Conservation (phyloP, 2,797 vertebrate genomes). For the Lerista edwardsae region DNA sequence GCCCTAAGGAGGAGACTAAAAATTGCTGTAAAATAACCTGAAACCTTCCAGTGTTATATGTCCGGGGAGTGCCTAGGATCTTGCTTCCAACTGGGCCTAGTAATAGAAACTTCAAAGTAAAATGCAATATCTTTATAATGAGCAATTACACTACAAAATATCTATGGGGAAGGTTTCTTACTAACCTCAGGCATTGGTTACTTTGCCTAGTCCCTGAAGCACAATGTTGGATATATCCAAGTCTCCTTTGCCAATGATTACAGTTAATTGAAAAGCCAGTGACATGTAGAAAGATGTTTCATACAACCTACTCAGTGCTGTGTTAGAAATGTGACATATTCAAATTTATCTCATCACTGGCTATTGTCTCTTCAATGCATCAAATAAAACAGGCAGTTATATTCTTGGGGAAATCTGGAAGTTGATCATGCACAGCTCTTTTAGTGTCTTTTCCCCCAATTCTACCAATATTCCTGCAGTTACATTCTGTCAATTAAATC, state of each 20-base stretch:
- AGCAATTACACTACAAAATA: constrained; percentile 19
- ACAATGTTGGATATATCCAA: not conserved
- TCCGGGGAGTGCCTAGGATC: not conserved
- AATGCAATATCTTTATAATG: constrained; percentile 11
- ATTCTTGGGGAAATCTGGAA: not conserved
- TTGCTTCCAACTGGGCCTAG: not conserved
- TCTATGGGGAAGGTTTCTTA: not conserved
- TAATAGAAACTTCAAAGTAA: constrained; percentile 28
- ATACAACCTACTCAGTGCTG: not conserved
- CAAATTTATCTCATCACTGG: not conserved
- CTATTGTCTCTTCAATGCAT: not conserved
- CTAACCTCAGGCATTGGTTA: not conserved
- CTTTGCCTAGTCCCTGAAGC: not conserved
- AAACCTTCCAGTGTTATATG: not conserved
- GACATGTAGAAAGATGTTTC: not conserved
- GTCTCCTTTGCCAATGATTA: not conserved
- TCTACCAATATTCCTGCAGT: not conserved
- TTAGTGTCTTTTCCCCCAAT: not conserved
- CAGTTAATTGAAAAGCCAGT: constrained; percentile 12
- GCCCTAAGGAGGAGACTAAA: not conserved
- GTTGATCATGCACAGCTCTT: not conserved
- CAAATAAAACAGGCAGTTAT: not conserved
- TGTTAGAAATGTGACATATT: not conserved
- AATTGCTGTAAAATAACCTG: not conserved
- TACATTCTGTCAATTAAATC: not conserved